phyloP scores from a whole-genome alignment of 2,113 vertebrate species.

The Anolis carolinensis region DNA sequence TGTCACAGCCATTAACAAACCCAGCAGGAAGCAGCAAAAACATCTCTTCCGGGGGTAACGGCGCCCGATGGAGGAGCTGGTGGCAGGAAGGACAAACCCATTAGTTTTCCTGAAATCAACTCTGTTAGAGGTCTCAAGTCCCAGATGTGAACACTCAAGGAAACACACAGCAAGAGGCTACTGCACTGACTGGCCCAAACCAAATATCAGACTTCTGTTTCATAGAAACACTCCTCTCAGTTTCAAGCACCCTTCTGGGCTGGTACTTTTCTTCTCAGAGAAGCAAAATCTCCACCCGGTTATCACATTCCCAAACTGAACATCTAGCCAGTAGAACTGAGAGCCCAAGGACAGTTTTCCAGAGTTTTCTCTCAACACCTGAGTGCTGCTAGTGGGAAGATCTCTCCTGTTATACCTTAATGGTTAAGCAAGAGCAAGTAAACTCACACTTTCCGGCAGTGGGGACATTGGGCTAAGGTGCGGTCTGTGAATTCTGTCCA shows the following conservation, averaged over 20 bases:
- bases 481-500: slow-evolving; percentile 95
- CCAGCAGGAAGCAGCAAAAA: slow-evolving; percentile 89
- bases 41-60: slow-evolving; percentile 90
- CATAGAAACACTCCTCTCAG: too few relatives aligned
- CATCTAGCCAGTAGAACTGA: not conserved
- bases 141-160: not conserved
- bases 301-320: not conserved
- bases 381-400: not conserved
- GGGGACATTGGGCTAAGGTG: slow-evolving; percentile 90
- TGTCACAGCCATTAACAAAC: slow-evolving; percentile 85
- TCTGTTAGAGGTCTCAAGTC: too few relatives aligned
- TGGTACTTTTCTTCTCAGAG: not conserved
- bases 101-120: not conserved
- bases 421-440: not conserved
- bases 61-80: slow-evolving; percentile 90
- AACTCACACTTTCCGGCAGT: slow-evolving; percentile 94
- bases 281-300: not conserved
- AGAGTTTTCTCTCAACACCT: not conserved
- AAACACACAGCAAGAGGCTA: too few relatives aligned
- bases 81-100: slow-evolving; percentile 24
- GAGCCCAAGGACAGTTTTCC: too few relatives aligned
- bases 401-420: not conserved
- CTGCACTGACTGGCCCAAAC: not conserved
- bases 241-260: not conserved
- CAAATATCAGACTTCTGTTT: too few relatives aligned